These are phyloP conservation scores for Phrynocephalus guinanensis DNA, from an alignment of 2,797 vertebrate genomes.

Conservation along the genomic window DNA sequence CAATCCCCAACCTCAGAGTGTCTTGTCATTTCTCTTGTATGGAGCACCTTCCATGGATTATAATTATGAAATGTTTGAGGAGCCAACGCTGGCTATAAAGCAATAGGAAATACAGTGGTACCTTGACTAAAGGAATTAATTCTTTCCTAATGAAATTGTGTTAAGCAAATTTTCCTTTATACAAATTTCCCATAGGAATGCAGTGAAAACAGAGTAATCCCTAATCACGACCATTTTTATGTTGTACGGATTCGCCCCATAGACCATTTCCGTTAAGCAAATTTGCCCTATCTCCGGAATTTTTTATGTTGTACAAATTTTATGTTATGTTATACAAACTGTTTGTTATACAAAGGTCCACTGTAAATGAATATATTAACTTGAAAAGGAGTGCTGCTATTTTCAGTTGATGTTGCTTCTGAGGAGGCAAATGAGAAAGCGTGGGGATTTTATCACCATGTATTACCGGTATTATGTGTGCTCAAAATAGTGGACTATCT, in stretches of 20 bases:
- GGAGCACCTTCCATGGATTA: background rate
- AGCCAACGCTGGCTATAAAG: background rate
- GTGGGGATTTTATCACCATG: background rate
- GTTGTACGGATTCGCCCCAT: too few species aligned
- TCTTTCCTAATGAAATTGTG: too few species aligned
- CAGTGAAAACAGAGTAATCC: too few species aligned
- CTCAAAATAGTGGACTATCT: background rate
- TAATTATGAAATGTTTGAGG: background rate
- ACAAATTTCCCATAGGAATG: too few species aligned
- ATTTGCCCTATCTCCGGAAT: too few species aligned
- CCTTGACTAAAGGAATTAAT: too few species aligned
- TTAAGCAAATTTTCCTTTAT: too few species aligned
- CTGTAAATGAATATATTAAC: background rate
- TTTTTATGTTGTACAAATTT: too few species aligned
- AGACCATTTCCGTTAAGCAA: too few species aligned
- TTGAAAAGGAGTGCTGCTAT: background rate
- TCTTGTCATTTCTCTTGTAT: background rate
- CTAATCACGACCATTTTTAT: too few species aligned
- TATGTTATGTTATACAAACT: too few species aligned
- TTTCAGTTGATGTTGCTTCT: background rate
- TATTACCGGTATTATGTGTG: background rate
- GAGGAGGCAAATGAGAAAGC: background rate
- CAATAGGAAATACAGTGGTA: background rate
- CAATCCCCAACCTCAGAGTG: background rate
- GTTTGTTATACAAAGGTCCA: too few species aligned